Base-by-base conservation (phyloP, 2,888 invertebrate genomes). In the Papilio gigon region DNA sequence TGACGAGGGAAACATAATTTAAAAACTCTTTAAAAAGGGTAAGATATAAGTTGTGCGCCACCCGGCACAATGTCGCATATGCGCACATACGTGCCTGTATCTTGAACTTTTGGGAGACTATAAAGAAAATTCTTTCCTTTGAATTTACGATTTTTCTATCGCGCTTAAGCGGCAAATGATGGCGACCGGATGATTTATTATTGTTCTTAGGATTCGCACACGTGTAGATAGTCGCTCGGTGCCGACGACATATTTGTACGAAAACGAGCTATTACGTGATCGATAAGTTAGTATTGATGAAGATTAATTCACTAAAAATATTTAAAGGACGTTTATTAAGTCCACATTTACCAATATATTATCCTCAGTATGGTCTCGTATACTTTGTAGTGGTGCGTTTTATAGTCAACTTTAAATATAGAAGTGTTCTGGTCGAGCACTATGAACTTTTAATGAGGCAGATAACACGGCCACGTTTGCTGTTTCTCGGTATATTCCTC, bases 111-210 rank as follows among this genome's bases (percentile, higher is more conserved):
- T 87, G 86, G 82, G 84, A 80, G 84, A 85, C 85, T 84, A 87
- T 87, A 86, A 88, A 89, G 86, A 86, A 88, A 88, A 86, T 86
- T 88, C 85, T 83, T 86, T 84, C 76, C 81, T 78, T 83, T 81
- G 83, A 87, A 89, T 89, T 89, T 88, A 88, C 86, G 89, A 89
- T 88, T 88, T 88, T 84, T 84, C 87, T 89, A 88, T 89, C 87
- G 88, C 81, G 84, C 84, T 86, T 87, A 89, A 88, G 86, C 85
- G 87, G 84, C 85, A 81, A 88, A 89, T 88, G 86, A 88, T 88
- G 85, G 84, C 86, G 83, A 81, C 79, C 78, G 84, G 81, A 84
- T 87, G 85, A 88, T 86, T 87, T 88, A 88, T 86, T 86, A 84
- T 87, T 82, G 84, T 80, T 77, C 80, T 80, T 78, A 78, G 80